These are phyloP conservation scores for Microlaimidae sp. DNA, from an alignment of 2,888 invertebrate species.

Conservation along the genomic window DNA sequence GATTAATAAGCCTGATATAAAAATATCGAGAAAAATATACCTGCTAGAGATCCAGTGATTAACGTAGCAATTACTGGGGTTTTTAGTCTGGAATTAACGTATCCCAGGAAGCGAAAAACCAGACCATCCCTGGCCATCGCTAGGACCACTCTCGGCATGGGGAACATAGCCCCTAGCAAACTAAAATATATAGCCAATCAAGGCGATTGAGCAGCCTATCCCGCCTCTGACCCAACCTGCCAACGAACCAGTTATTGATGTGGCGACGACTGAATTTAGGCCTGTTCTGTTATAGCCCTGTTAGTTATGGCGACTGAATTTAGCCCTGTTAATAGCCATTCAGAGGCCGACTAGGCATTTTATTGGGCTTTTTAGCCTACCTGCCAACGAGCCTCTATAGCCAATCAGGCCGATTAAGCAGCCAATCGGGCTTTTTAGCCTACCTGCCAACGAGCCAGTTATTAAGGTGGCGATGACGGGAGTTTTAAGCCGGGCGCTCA, in stretches of 20 bases:
- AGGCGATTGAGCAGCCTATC: too few species aligned
- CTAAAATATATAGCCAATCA: conserved; percentile 35
- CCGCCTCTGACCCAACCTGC: too few species aligned
- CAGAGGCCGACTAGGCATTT: too few species aligned
- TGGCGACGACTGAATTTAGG: too few species aligned
- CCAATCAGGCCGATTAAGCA: too few species aligned
- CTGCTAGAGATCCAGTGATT: conserved; percentile 40
- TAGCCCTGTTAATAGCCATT: too few species aligned
- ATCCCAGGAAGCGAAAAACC: conserved; percentile 38
- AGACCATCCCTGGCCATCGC: conserved; percentile 44
- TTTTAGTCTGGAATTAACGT: conserved; percentile 37
- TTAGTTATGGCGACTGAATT: too few species aligned
- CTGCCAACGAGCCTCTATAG: conserved; percentile 42
- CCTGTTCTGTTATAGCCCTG: too few species aligned
- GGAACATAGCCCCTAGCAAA: conserved; percentile 47
- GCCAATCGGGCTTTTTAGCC: too few species aligned
- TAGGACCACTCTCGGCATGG: conserved; percentile 56
- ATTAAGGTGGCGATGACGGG: conserved; percentile 40
- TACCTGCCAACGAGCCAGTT: conserved; percentile 41
- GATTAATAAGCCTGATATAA: too few species aligned
- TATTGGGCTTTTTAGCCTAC: conserved; percentile 28
- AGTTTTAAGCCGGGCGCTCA: conserved; percentile 40
- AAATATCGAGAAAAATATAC: too few species aligned
- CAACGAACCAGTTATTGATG: too few species aligned
- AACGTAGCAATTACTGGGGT: conserved; percentile 42